Base-by-base conservation (phyloP, 2,888 invertebrate genomes). In the Keiferia lycopersicella region DNA sequence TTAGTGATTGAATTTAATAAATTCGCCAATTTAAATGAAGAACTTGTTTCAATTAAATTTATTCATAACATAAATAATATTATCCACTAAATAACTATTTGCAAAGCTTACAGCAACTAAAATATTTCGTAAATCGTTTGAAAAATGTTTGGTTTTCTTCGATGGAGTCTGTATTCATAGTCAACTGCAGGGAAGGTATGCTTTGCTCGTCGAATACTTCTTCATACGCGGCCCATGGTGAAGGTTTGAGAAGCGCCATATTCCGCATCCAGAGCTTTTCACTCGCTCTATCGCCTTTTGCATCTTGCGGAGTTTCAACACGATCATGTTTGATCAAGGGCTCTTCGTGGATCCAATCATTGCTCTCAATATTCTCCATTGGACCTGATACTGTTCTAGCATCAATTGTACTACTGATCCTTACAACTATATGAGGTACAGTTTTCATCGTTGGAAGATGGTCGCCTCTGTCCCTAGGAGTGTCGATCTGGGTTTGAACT, bases 1-100 rank as follows among this genome's bases (percentile, higher is more conserved):
- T 82, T 81, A 83, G 88, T 86, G 86, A 91, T 89, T 89, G 91
- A 91, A 91, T 89, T 90, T 88, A 91, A 91, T 91, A 91, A 91
- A 91, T 91, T 91, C 91, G 81, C 87, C 81, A 86, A 84, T 80
- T 77, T 74, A 70, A 83, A 79, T 69, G 69, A 62, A 64, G 34
- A 18, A 56, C 61, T 78, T 69, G 79, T 88, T 87, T 89, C 77
- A 83, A 39, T 67, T 62, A 62, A 64, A n/a, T n/a, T 12, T 20
- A 34, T 16, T 10, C 20, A 50, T 50, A 16, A 41, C 41, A 56
- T 39, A 58, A 18, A 38, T 26, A 26, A 57, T 11, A 53, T 18
- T 53, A 34, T 3, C 1, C 8, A 3, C n/a, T 34, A 7, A 34
- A 57, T 10, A 16, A 62, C 51, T 65, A 58, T 58, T 53, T 59